Evolutionary conservation across 2,888 invertebrate genomes (phyloP).

Genomic region (Celastrina argiolus): DNA sequence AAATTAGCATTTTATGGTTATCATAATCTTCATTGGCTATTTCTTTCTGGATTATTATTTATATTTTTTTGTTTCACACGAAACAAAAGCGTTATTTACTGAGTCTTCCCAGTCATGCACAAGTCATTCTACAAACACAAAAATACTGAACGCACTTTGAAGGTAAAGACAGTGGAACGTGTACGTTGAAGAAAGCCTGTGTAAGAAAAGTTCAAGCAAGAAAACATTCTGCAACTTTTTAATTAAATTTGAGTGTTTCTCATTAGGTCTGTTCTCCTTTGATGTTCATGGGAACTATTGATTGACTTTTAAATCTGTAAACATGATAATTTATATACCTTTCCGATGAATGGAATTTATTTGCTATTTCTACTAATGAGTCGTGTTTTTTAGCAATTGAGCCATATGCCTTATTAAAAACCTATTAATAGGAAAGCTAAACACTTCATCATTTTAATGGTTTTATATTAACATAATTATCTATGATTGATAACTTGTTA

Average conservation of each 20-base stretch:
- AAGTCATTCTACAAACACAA: not conserved
- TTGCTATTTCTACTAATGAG: conserved; percentile 4
- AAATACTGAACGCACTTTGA: no score
- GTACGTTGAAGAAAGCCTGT: no score
- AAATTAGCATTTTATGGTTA: no score
- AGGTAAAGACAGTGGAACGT: no score
- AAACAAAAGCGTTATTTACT: not conserved
- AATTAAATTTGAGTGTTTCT: not conserved
- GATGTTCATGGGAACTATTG: not conserved
- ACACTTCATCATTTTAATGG: not conserved
- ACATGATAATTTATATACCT: not conserved
- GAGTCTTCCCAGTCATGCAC: not conserved
- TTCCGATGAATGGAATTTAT: not conserved
- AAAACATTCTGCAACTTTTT: not conserved
- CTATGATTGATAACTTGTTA: not conserved
- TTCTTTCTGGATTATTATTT: no score
- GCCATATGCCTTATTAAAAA: not conserved
- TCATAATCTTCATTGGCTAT: no score
- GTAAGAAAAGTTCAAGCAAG: no score
- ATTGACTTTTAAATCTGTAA: not conserved
- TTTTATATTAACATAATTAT: conserved; percentile 2
- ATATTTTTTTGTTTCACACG: no score
- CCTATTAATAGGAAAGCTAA: conserved; percentile 4
- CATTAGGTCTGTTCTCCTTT: not conserved
- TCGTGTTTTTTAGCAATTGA: not conserved